phyloP scores from a whole-genome alignment of 2,888 invertebrate genomes.

The Magallana nippona region DNA sequence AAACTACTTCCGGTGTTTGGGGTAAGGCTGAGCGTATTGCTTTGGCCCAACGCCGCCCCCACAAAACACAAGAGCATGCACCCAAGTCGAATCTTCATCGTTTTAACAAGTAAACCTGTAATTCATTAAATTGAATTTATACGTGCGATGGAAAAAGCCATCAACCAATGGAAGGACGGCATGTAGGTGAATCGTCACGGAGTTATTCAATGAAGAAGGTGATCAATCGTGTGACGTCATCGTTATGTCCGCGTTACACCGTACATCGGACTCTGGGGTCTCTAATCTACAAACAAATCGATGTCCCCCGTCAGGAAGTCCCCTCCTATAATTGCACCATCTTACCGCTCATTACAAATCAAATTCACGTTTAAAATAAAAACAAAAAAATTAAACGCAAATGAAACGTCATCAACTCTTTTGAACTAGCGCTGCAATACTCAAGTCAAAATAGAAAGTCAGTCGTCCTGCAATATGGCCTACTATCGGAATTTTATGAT shows the following conservation, averaged over 20 bases:
- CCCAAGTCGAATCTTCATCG: slow-evolving; percentile 12
- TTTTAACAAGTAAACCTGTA: slow-evolving; percentile 20
- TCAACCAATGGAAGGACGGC: not conserved
- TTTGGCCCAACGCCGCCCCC: not conserved
- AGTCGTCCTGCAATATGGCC: too few relatives aligned
- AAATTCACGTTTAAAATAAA: not conserved
- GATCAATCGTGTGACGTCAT: slow-evolving; percentile 12
- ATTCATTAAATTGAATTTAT: slow-evolving; percentile 30
- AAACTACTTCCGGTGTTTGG: slow-evolving; percentile 5
- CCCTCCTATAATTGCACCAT: not conserved
- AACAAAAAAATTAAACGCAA: too few relatives aligned
- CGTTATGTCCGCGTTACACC: slow-evolving; percentile 19
- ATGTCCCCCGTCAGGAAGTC: not conserved
- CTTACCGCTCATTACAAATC: not conserved
- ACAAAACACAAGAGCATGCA: slow-evolving; percentile 5
- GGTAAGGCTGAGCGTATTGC: slow-evolving; percentile 1
- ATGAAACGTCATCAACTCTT: too few relatives aligned
- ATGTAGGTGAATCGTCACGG: slow-evolving; percentile 6
- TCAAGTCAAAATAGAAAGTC: too few relatives aligned
- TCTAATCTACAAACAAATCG: not conserved
- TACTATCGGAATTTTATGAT: too few relatives aligned
- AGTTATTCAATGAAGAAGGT: not conserved
- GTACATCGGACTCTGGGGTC: not conserved
- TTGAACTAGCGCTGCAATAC: too few relatives aligned
- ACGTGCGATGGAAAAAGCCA: slow-evolving; percentile 11